Base-by-base conservation (phyloP, 2,113 vertebrate species). In the Anolis sagrei region DNA sequence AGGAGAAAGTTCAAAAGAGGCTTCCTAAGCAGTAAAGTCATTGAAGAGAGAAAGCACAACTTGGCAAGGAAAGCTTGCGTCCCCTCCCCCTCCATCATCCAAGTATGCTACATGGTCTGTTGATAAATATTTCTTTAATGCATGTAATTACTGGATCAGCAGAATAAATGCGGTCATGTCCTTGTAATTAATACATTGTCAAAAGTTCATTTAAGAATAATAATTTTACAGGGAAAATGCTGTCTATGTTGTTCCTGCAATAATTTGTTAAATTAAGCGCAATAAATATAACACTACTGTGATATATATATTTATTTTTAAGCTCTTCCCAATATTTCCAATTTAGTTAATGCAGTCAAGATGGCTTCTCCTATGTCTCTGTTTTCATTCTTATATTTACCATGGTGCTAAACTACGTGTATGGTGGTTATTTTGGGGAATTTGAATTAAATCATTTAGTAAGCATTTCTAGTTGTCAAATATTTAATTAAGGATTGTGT, bases 171-270 rank as follows among this genome's bases (percentile, higher is more conserved):
- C 96, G 96, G 96, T 96, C 96, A 94, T 96, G 95, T 96, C 96
- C 96, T 96, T 95, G 95, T 96, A 97, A 97, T 97, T 97, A 97
- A 96, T 96, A 96, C 92, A 96, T 97, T 97, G 96, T 96, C 96
- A 97, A 95, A 97, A 96, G 96, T 97, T 97, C 96, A 95, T 97
- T 96, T 97, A 96, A 96, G 95, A 96, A 95, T 96, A 97, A 97
- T 97, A 96, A 96, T 96, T 97, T 96, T 94, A 94, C 92, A 88
- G 91, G 48, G 87, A 94, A 97, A 96, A 94, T 94, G 96, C 96
- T 96, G 96, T 91, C 94, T 95, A 27, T 95, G 95, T 95, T 88
- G 90, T 95, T 96, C 89, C 83, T 93, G 90, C 19, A n/a, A 95
- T 95, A 96, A 96, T 96, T 96, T 95, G 94, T 96, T 96, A 95